Evolutionary conservation across 2,113 vertebrate genomes (phyloP), one percentile per base, ranked within the genome.

Genomic region (Clarias macrocephalus): DNA sequence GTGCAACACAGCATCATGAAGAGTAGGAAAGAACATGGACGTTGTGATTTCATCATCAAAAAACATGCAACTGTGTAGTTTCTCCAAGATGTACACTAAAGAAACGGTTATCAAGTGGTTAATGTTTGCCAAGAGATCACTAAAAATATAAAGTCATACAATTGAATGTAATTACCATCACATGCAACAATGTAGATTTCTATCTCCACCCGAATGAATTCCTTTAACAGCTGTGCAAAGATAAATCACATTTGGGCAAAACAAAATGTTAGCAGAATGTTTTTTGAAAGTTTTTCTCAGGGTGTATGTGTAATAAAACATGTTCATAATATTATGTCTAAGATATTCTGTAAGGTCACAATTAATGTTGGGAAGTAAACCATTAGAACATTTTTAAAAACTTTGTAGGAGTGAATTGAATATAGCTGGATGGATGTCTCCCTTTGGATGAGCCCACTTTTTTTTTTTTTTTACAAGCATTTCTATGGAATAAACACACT

Each of bases 161-260:
- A 11, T 23, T 52, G 66, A 15, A 6, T 16, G 8, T 89, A 92
- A 94, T 97, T 93, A 99, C 98, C 90, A 0, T 96, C 96, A 82
- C 96, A 95, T 56, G 94, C 96, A 77, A 96, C 95, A 84, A 99
- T 96, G 91, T 98, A 99, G 82, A 99, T 25, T 15, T 97, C 96
- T 0, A 99, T 94, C 28, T 97, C 86, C 2, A 99, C 92, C 81
- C 97, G 95, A 82, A 97, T 88, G 89, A 99, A 96, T 91, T 98
- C 98, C 93, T 96, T 97, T 86, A 99, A 92, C 83, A 91, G 91
- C 98, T 99, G 93, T 86, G n/a, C 1, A 56, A 19, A 59, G 28
- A 68, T 33, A 66, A 54, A 66, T 56, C 48, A 19, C 37, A 56
- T 65, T 52, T 52, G 25, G 42, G 2, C 10, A 9, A 19, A 30